These are phyloP conservation scores for Drosophila carrolli DNA, from an alignment of 1,140 invertebrate species.

Conservation along the genomic window DNA sequence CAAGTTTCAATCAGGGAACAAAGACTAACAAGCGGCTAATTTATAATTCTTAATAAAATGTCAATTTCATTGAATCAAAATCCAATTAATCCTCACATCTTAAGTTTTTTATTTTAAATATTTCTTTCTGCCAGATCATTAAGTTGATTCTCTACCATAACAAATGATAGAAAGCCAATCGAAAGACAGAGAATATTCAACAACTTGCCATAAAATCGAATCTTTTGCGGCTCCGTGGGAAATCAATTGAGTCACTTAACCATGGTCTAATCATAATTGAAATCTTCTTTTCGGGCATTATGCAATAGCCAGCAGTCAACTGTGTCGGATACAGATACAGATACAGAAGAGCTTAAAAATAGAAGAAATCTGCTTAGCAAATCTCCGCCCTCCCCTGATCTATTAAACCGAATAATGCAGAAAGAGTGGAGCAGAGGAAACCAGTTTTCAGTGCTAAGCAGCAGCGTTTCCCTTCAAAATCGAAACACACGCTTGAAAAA, in stretches of 20 bases:
- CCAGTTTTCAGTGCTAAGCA: constrained; percentile 40
- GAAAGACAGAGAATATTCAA: constrained; percentile 27
- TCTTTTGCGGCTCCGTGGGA: constrained; percentile 36
- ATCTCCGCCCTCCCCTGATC: constrained; percentile 22
- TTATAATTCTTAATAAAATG: not conserved
- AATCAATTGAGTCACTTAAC: constrained; percentile 48
- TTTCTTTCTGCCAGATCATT: constrained; percentile 1
- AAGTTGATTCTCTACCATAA: constrained; percentile 11
- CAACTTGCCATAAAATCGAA: constrained; percentile 32
- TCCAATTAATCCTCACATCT: not conserved
- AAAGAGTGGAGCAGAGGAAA: constrained; percentile 36
- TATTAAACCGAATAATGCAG: constrained; percentile 33
- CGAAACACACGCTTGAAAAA: constrained; percentile 9
- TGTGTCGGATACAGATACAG: constrained; percentile 31
- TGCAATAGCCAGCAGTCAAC: constrained; percentile 42
- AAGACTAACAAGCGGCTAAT: no score
- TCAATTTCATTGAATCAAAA: not conserved
- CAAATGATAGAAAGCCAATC: constrained; percentile 34
- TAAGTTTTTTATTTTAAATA: constrained; percentile 3
- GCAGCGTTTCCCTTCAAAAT: constrained; percentile 49
- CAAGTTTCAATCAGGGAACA: no score
- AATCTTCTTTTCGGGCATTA: constrained; percentile 46
- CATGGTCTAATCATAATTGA: constrained; percentile 52
- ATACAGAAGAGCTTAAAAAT: constrained; percentile 21
- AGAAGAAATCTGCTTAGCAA: constrained; percentile 8